Evolutionary conservation across 2,113 vertebrate species (phyloP), one percentile per base, ranked within the genome.

Genomic region (Sialia sialis): DNA sequence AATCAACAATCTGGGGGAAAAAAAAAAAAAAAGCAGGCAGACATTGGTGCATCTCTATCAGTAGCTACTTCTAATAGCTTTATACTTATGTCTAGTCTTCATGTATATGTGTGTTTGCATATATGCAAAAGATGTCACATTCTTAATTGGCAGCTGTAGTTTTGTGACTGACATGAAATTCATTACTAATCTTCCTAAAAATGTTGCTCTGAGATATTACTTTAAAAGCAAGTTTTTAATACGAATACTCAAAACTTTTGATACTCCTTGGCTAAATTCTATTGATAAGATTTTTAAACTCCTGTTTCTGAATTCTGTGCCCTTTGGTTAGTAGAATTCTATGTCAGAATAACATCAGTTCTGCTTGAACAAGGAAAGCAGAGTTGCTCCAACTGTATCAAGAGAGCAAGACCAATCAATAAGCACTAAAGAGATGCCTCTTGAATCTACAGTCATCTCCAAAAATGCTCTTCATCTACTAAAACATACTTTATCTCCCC

Each of bases 401-500:
- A 68, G 39, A 80, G 0, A 49, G 25, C 0, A 0, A 56, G 12
- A 8, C 54, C 29, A 32, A 59, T 59, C 58, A 68, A 74, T 60
- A 78, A 76, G 55, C 55, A 73, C 19, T 27, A 13, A 44, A 56
- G 41, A 87, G 30, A 59, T 32, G 21, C 36, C 72, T 67, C 48
- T 91, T 69, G 83, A 95, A 69, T 84, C 77, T 73, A 27, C 22
- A 83, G 44, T 74, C 49, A 91, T 80, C 56, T 78, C 46, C 29
- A 91, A 87, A 82, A 77, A 92, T 49, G 38, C 46, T 77, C 56
- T 77, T 83, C 63, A 52, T 64, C 62, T 94, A 86, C 22, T 74
- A 63, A 94, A 88, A 67, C 59, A 62, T 51, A 77, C 36, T 91
- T 93, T 48, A 80, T 49, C 85, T 95, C 82, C 44, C 58, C 56